phyloP scores from a whole-genome alignment of 2,888 invertebrate species.

The Bellardia pandia region DNA sequence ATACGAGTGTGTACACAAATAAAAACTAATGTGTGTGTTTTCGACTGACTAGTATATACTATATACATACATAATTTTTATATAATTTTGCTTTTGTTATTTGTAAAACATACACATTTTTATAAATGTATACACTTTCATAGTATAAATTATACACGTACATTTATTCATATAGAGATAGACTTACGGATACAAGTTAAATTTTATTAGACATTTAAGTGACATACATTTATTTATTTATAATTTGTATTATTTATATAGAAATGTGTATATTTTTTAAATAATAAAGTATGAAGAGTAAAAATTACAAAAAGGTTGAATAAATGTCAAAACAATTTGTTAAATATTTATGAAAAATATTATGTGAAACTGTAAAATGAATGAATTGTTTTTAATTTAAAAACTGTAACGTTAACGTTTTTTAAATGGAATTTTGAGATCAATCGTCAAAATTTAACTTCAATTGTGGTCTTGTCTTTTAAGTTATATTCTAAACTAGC shows the following conservation, averaged over 20 bases:
- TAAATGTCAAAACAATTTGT: conserved; percentile 8
- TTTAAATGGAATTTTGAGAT: too few relatives aligned
- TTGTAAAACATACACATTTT: background rate
- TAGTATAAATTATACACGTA: background rate
- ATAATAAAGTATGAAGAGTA: background rate
- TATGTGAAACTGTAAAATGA: background rate
- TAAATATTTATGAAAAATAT: too few relatives aligned
- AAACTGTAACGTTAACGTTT: too few relatives aligned
- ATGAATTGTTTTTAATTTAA: too few relatives aligned
- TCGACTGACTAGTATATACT: background rate
- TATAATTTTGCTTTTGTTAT: conserved; percentile 24
- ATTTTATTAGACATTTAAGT: conserved; percentile 64
- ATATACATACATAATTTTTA: conserved; percentile 9
- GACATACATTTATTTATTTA: conserved; percentile 52
- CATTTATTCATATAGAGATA: background rate
- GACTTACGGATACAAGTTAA: conserved; percentile 37
- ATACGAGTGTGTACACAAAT: conserved; percentile 17
- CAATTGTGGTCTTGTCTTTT: too few relatives aligned
- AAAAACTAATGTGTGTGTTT: conserved; percentile 24
- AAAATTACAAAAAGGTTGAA: conserved; percentile 16
- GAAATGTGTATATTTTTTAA: background rate
- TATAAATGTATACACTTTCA: too few relatives aligned
- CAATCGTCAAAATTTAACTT: too few relatives aligned
- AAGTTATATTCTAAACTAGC: too few relatives aligned
- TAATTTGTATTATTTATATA: conserved; percentile 20